Evolutionary conservation across 2,888 invertebrate genomes (phyloP).

Genomic region (Hofmannophila pseudospretella): DNA sequence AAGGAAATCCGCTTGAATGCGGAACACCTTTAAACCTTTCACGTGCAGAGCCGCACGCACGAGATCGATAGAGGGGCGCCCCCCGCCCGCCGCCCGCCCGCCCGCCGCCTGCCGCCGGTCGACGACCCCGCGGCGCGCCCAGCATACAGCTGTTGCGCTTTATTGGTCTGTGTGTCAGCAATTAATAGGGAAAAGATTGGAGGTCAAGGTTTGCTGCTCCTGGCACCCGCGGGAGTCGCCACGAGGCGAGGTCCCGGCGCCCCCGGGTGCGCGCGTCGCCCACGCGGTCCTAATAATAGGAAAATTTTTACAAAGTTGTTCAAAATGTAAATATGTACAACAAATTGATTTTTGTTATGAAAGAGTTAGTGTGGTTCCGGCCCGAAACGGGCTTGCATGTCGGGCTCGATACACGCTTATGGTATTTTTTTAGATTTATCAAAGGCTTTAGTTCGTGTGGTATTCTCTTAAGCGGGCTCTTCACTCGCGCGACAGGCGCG

Average conservation of each 20-base stretch:
- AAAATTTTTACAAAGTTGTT: too few species aligned
- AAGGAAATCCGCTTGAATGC: conserved; percentile 1
- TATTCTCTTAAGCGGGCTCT: too few species aligned
- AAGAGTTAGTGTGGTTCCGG: too few species aligned
- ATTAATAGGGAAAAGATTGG: conserved; percentile 8
- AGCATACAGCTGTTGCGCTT: conserved; percentile 14
- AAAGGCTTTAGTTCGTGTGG: too few species aligned
- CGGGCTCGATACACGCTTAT: too few species aligned
- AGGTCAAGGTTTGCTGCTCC: conserved; percentile 1
- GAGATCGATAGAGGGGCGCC: conserved; percentile 50
- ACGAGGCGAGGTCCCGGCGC: not conserved
- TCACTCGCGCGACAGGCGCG: too few species aligned
- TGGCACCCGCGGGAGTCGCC: not conserved
- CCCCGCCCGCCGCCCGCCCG: conserved; percentile 7
- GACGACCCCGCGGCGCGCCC: conserved; percentile 9
- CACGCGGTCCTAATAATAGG: too few species aligned
- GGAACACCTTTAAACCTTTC: conserved; percentile 6
- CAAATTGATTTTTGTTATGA: too few species aligned
- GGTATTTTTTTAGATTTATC: too few species aligned
- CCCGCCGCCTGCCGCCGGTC: conserved; percentile 6
- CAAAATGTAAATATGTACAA: too few species aligned
- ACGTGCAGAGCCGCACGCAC: conserved; percentile 26
- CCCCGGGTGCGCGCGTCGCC: too few species aligned
- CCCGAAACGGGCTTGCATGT: too few species aligned
- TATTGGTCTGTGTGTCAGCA: conserved; percentile 11